Percentiles rank a stretch among this genome's conserved stretches.
phyloP scores from a whole-genome alignment of 2,888 invertebrate species.

The Serripes groenlandicus region DNA sequence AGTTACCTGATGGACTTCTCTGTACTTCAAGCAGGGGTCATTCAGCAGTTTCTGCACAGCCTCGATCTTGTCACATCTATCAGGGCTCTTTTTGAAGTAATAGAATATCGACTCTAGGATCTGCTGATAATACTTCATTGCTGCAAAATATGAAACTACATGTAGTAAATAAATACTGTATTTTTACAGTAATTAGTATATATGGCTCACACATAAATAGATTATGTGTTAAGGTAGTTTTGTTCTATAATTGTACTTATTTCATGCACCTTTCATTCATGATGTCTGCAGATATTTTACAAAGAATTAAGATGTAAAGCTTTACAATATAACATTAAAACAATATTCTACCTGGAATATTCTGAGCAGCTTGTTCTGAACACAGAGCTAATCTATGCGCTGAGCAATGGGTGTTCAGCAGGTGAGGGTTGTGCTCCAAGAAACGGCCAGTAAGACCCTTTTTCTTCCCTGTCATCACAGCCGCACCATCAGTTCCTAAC shows the following conservation, averaged over 20 bases:
- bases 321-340: neutral
- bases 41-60: constrained; percentile 49
- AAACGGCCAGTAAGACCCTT: constrained; percentile 57
- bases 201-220: no score
- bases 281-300: neutral
- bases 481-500: constrained; percentile 63
- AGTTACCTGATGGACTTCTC: no score
- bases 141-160: neutral
- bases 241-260: neutral
- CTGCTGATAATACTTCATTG: constrained; percentile 43
- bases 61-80: constrained; percentile 21
- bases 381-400: constrained; percentile 58
- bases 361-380: constrained; percentile 55
- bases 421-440: constrained; percentile 42
- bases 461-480: constrained; percentile 56
- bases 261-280: no score
- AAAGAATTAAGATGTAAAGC: neutral
- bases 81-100: constrained; percentile 57
- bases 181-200: neutral
- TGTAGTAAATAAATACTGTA: neutral
- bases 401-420: constrained; percentile 59
- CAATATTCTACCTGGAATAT: constrained; percentile 27
- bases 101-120: constrained; percentile 45
- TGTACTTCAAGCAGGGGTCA: constrained; percentile 47
- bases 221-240: no score